These are phyloP conservation scores for Ramphastos sulfuratus DNA, from an alignment of 2,113 vertebrate species.

Conservation along the genomic window DNA sequence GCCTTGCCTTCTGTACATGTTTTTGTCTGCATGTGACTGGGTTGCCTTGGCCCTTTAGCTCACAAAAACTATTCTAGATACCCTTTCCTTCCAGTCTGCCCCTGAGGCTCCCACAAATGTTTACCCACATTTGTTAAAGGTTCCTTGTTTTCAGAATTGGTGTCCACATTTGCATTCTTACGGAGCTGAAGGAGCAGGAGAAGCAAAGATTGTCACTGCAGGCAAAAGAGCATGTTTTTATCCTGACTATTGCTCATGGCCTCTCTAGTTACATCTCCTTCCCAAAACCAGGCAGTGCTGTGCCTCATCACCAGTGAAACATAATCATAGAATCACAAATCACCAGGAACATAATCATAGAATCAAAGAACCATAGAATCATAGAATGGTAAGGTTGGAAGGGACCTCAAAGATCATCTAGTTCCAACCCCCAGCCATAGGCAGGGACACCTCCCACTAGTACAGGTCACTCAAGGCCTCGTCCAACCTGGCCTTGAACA, in stretches of 20 bases:
- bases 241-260: not conserved
- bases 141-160: not conserved
- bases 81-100: not conserved
- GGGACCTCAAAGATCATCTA: too few relatives aligned
- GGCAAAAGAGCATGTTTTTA: not conserved
- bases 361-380: too few relatives aligned
- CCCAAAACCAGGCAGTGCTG: rapidly evolving
- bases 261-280: not conserved
- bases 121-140: not conserved
- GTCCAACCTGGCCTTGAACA: too few relatives aligned
- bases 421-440: too few relatives aligned
- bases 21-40: not conserved
- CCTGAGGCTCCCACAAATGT: not conserved
- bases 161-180: not conserved
- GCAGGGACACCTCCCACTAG: too few relatives aligned
- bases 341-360: not conserved
- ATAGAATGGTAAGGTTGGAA: too few relatives aligned
- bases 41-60: not conserved
- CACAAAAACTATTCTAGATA: not conserved
- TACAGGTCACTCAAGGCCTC: too few relatives aligned
- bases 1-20: not conserved
- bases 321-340: not conserved
- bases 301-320: not conserved
- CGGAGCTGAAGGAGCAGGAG: not conserved
- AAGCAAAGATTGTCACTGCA: not conserved